Percentiles rank a stretch among this genome's conserved stretches.
Conservation (phyloP, 53 echinoderm and acorn worm genomes). For the Hippasteria phrygiana region DNA sequence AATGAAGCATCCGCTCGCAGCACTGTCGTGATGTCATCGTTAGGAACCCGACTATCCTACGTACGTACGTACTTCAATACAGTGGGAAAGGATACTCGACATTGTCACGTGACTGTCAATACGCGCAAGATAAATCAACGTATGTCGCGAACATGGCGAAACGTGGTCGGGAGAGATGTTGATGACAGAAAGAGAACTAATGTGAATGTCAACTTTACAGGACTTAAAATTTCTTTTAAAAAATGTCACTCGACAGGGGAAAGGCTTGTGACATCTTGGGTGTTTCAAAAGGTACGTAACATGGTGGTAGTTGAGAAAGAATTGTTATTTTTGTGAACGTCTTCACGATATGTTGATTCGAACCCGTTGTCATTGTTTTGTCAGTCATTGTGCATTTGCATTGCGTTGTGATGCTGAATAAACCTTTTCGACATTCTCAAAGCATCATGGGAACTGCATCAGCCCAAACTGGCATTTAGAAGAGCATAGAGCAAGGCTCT, state of each 20-base stretch:
- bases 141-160: slow-evolving; percentile 17
- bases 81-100: not conserved
- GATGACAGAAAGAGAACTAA: slow-evolving; percentile 20
- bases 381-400: no score
- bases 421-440: no score
- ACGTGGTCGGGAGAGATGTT: not conserved
- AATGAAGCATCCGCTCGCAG: not conserved
- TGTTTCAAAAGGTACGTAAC: slow-evolving; percentile 43
- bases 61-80: not conserved
- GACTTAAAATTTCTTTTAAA: slow-evolving; percentile 18
- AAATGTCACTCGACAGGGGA: slow-evolving; percentile 54
- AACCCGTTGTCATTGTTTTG: not conserved
- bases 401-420: no score
- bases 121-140: not conserved
- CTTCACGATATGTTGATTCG: not conserved
- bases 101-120: slow-evolving; percentile 42
- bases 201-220: slow-evolving; percentile 35
- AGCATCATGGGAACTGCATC: no score
- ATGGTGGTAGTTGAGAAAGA: no score
- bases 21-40: not conserved
- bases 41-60: not conserved
- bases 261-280: slow-evolving; percentile 58
- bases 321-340: not conserved
- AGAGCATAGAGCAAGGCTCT: no score
- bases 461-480: no score